Evolutionary conservation across 2,113 vertebrate genomes (phyloP).

Genomic region (Odobenus rosmarus): DNA sequence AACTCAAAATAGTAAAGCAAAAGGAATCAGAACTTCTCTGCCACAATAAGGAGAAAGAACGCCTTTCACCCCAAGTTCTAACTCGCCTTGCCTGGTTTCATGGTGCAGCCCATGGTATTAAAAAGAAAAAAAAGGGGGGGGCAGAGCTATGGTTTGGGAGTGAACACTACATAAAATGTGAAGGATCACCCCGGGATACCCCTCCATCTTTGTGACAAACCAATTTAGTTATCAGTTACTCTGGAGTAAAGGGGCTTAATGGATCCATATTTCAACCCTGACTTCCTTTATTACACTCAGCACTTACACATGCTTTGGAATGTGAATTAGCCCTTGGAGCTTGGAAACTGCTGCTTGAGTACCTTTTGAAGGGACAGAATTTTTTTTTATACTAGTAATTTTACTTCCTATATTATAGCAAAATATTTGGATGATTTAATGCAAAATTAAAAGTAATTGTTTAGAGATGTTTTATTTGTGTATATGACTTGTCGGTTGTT

Average conservation of each 20-base stretch:
- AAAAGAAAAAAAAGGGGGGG: background rate
- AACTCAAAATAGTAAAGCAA: background rate
- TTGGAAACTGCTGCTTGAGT: conserved; percentile 49
- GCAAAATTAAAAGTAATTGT: conserved; percentile 53
- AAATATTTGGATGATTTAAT: conserved; percentile 35
- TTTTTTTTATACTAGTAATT: background rate
- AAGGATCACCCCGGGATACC: background rate
- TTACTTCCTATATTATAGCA: background rate
- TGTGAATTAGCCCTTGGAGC: conserved; percentile 56
- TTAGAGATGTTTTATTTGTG: conserved; percentile 22
- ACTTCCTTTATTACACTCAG: conserved; percentile 30
- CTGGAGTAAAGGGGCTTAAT: background rate
- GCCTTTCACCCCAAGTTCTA: background rate
- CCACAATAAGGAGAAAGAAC: background rate
- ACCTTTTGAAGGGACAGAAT: conserved; percentile 36
- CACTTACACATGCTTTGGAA: background rate
- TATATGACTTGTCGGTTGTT: conserved; percentile 50
- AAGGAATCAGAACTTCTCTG: background rate
- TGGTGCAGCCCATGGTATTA: accelerated
- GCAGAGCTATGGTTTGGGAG: accelerated
- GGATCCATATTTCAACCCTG: background rate
- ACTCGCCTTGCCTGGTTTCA: background rate
- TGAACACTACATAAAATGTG: background rate
- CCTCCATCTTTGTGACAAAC: background rate
- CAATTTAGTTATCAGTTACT: background rate